Conservation (phyloP, 2,797 vertebrate genomes). For the Philypnodon macrostomus region DNA sequence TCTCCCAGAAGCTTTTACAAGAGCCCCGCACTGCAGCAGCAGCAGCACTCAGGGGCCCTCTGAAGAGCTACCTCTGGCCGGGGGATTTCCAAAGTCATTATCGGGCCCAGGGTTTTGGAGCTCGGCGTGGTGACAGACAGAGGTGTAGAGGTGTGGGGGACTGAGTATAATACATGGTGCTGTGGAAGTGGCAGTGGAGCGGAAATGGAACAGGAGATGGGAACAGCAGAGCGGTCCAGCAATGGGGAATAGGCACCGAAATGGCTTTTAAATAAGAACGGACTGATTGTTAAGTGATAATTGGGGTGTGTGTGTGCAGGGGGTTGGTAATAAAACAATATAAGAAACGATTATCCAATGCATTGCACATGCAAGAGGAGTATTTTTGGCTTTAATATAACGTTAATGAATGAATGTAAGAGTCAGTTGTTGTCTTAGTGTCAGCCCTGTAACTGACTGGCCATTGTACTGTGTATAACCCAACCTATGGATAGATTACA, state of each 20-base stretch:
- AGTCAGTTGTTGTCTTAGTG: too few relatives aligned
- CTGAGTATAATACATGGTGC: background rate
- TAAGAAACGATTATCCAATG: background rate
- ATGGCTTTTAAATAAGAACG: background rate
- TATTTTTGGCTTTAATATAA: too few relatives aligned
- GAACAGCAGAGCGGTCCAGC: background rate
- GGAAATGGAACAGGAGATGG: background rate
- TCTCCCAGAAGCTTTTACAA: constrained; percentile 30
- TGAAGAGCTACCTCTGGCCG: constrained; percentile 33
- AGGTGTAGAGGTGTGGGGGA: background rate
- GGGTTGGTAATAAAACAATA: background rate
- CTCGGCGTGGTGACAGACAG: background rate
- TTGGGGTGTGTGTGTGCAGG: background rate
- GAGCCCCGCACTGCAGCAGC: constrained; percentile 15
- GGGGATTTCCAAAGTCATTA: constrained; percentile 59
- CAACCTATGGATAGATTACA: too few relatives aligned
- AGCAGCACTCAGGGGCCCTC: constrained; percentile 19
- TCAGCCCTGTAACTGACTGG: too few relatives aligned
- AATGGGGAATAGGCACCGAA: background rate
- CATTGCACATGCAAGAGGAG: too few relatives aligned
- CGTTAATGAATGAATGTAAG: too few relatives aligned
- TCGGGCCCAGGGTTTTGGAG: constrained; percentile 2
- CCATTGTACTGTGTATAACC: too few relatives aligned
- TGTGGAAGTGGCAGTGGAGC: constrained; percentile 2
- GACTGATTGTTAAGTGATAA: background rate